Conservation (phyloP, 2,888 invertebrate species). For the Rhagonycha lutea region DNA sequence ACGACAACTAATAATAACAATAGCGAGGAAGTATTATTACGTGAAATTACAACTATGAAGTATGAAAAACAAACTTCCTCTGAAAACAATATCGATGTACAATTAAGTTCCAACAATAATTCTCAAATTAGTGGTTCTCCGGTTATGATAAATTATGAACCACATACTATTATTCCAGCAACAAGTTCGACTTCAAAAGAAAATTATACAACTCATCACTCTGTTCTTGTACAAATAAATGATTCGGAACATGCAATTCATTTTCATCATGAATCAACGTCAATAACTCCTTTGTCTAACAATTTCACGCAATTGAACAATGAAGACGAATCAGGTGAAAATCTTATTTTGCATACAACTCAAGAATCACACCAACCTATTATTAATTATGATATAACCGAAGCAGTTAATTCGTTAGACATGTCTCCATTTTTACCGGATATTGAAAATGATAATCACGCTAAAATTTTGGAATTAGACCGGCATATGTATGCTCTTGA, state of each 20-base stretch:
- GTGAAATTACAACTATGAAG: not conserved
- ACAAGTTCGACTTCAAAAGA: not conserved
- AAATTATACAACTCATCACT: not conserved
- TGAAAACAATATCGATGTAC: not conserved
- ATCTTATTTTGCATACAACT: constrained; percentile 6
- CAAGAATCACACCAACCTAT: constrained; percentile 34
- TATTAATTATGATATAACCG: constrained; percentile 24
- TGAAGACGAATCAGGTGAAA: constrained; percentile 25
- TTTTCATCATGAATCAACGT: not conserved
- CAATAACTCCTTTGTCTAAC: not conserved
- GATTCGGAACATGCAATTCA: not conserved
- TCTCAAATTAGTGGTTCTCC: not conserved
- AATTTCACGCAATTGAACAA: constrained; percentile 16
- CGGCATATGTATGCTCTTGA: constrained; percentile 28
- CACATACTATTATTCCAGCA: constrained; percentile 17
- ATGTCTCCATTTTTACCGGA: constrained; percentile 73
- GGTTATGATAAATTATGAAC: constrained; percentile 23
- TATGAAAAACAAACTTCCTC: not conserved
- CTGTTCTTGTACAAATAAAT: not conserved
- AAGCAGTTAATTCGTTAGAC: constrained; percentile 47
- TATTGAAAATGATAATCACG: constrained; percentile 64
- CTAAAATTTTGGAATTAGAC: constrained; percentile 63
- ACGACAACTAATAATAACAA: not conserved
- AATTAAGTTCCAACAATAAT: not conserved
- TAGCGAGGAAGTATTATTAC: not conserved